phyloP scores from a whole-genome alignment of 2,888 invertebrate species.

The Drosophila borealis region DNA sequence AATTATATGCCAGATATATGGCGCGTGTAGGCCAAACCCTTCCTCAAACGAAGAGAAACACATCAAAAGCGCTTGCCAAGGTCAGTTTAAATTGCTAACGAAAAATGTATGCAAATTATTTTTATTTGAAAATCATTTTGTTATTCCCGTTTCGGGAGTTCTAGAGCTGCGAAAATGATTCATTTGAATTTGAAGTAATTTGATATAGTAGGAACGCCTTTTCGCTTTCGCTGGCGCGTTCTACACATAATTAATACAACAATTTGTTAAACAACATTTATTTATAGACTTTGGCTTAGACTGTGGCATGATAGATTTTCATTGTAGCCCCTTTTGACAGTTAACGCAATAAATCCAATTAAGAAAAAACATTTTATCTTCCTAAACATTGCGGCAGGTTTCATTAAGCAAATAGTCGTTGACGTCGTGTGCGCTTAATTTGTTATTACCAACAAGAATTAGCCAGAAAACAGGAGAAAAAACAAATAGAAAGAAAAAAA shows the following conservation, averaged over 20 bases:
- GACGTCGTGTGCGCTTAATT: conserved; percentile 63
- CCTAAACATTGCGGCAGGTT: conserved; percentile 55
- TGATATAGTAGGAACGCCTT: conserved; percentile 32
- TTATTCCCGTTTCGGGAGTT: conserved; percentile 28
- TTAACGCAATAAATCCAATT: conserved; percentile 75
- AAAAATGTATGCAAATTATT: conserved; percentile 27
- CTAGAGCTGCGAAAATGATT: conserved; percentile 40
- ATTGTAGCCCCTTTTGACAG: conserved; percentile 67
- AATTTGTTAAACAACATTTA: conserved; percentile 37
- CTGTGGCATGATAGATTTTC: conserved; percentile 67
- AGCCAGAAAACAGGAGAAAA: conserved; percentile 14
- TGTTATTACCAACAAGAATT: conserved; percentile 62
- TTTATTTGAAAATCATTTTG: conserved; percentile 17
- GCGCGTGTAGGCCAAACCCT: conserved; percentile 10
- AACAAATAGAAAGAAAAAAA: conserved; percentile 25
- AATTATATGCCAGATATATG: background rate
- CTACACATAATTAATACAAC: conserved; percentile 5
- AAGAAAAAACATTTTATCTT: conserved; percentile 49
- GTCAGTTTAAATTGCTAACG: conserved; percentile 25
- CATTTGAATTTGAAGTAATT: conserved; percentile 42
- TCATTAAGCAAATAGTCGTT: conserved; percentile 56
- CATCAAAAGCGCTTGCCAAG: conserved; percentile 17
- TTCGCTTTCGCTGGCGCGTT: conserved; percentile 48
- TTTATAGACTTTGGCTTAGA: conserved; percentile 40
- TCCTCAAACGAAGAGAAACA: background rate